Conservation (phyloP, 2,797 vertebrate genomes). For the Eulemur rubriventer region DNA sequence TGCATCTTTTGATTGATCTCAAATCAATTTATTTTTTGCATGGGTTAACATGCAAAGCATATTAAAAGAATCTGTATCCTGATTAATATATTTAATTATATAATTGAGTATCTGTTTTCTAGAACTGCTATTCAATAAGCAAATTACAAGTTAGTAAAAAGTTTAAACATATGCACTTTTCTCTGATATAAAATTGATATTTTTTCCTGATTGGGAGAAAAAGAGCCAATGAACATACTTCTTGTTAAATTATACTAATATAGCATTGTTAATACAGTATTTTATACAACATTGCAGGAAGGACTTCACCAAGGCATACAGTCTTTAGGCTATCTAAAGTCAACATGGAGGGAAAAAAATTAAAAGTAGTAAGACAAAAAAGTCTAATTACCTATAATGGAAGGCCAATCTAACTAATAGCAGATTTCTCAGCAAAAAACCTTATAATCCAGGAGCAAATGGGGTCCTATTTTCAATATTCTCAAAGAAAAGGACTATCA, state of each 20-base stretch:
- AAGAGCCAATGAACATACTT: not conserved
- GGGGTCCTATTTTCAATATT: no score
- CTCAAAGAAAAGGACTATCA: no score
- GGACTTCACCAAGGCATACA: no score
- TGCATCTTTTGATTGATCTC: not conserved
- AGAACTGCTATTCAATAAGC: not conserved
- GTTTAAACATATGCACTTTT: not conserved
- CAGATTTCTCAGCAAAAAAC: no score
- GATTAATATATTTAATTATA: not conserved
- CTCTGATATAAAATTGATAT: not conserved
- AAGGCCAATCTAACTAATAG: no score
- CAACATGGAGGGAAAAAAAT: no score
- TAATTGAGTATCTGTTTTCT: not conserved
- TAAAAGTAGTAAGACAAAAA: no score
- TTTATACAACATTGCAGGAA: not conserved
- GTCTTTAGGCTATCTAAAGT: no score
- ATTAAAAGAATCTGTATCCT: not conserved
- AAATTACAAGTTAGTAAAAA: not conserved
- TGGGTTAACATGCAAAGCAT: not conserved
- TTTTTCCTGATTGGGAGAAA: not conserved
- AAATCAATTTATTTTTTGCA: not conserved
- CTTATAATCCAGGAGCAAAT: no score
- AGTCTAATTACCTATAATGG: no score
- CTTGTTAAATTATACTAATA: not conserved
- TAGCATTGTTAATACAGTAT: not conserved